Percentiles rank a stretch among this genome's conserved stretches.
Evolutionary conservation across 1,140 invertebrate species (phyloP).

Genomic region (Caenorhabditis tropicalis): DNA sequence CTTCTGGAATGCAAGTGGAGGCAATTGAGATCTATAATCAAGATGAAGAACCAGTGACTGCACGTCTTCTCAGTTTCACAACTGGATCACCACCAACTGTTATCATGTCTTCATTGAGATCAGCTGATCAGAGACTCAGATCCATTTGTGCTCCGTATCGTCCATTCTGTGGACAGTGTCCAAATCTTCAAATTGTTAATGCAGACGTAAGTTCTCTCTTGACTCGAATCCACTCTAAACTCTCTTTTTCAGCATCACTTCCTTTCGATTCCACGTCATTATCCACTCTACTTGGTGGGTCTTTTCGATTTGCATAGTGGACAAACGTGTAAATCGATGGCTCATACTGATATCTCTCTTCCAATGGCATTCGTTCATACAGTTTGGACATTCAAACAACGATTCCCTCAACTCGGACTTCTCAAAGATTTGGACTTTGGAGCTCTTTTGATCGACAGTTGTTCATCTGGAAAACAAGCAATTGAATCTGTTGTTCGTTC

Average conservation of each 20-base stretch:
- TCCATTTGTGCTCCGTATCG: slow-evolving; percentile 65
- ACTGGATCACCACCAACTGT: slow-evolving; percentile 52
- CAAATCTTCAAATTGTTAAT: slow-evolving; percentile 51
- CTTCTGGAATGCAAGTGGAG: slow-evolving; percentile 49
- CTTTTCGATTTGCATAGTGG: slow-evolving; percentile 69
- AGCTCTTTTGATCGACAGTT: slow-evolving; percentile 66
- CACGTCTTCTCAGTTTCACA: slow-evolving; percentile 46
- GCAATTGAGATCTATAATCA: slow-evolving; percentile 42
- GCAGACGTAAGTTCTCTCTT: slow-evolving; percentile 33
- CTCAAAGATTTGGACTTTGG: slow-evolving; percentile 66
- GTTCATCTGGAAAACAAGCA: slow-evolving; percentile 56
- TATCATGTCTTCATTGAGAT: slow-evolving; percentile 48
- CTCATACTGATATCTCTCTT: slow-evolving; percentile 60
- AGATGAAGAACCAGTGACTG: slow-evolving; percentile 30
- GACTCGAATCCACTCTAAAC: not conserved
- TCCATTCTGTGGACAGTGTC: slow-evolving; percentile 64
- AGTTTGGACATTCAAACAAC: slow-evolving; percentile 64
- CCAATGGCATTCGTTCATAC: slow-evolving; percentile 68
- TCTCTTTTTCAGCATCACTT: slow-evolving; percentile 57
- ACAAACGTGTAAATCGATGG: slow-evolving; percentile 58
- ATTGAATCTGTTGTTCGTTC: slow-evolving; percentile 67
- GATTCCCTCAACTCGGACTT: slow-evolving; percentile 60
- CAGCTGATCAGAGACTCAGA: slow-evolving; percentile 55
- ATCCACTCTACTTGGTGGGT: slow-evolving; percentile 65
- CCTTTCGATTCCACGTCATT: slow-evolving; percentile 64